Conservation (phyloP, 2,113 vertebrate species). For the Aspiorhynchus laticeps region DNA sequence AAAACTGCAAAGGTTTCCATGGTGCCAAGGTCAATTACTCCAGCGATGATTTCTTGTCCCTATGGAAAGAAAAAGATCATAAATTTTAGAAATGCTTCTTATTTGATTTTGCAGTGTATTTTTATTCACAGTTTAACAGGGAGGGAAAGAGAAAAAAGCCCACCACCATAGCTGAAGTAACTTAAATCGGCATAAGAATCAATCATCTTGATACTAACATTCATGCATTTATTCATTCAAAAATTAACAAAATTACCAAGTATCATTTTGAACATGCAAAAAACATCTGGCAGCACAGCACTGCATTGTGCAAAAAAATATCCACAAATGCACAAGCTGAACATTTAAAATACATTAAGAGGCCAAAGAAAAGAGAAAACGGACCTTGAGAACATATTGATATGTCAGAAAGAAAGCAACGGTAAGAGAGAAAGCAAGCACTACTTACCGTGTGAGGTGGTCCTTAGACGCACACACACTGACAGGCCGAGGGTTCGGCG, state of each 20-base stretch:
- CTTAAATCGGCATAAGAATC: background rate
- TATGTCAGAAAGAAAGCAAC: conserved; percentile 60
- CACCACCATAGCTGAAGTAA: conserved; percentile 14
- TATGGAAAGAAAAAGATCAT: conserved; percentile 71
- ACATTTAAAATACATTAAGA: conserved; percentile 23
- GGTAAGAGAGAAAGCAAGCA: conserved; percentile 75
- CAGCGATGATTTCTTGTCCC: conserved; percentile 82
- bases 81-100: conserved; percentile 34
- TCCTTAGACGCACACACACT: conserved; percentile 82
- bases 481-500: conserved; percentile 84
- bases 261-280: background rate
- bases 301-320: conserved; percentile 62
- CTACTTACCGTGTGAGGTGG: conserved; percentile 87
- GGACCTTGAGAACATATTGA: background rate
- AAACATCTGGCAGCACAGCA: background rate
- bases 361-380: conserved; percentile 35
- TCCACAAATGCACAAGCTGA: conserved; percentile 67
- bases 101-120: background rate
- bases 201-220: background rate
- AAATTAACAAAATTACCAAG: background rate
- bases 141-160: conserved; percentile 36
- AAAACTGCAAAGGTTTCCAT: conserved; percentile 93
- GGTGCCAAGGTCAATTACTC: conserved; percentile 93
- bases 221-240: background rate
- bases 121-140: conserved; percentile 36